Evolutionary conservation across 2,888 invertebrate species (phyloP).

Genomic region (Oscheius myriophilus): DNA sequence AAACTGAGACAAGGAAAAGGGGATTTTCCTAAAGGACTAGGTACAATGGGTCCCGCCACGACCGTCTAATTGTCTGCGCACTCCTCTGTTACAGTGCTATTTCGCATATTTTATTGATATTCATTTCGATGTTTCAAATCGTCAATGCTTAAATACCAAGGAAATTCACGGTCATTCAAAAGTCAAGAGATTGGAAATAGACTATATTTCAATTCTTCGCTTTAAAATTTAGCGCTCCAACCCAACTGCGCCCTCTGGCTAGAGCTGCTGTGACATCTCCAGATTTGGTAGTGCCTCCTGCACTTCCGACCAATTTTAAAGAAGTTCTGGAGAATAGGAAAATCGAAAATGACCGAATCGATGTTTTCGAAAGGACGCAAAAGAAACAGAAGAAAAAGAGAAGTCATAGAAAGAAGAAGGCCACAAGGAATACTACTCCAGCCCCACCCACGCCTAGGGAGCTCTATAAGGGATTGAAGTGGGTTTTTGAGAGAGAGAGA

Average conservation of each 20-base stretch:
- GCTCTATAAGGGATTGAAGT: conserved; percentile 19
- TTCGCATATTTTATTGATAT: too few relatives aligned
- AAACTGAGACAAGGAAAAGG: too few relatives aligned
- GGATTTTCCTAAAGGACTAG: too few relatives aligned
- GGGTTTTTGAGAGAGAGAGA: neutral
- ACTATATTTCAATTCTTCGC: too few relatives aligned
- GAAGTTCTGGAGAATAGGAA: neutral
- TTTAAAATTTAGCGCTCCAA: too few relatives aligned
- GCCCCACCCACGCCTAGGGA: conserved; percentile 3
- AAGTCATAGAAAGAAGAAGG: conserved; percentile 9
- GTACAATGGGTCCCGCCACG: too few relatives aligned
- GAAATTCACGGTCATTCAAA: too few relatives aligned
- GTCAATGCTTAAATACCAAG: too few relatives aligned
- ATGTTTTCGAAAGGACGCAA: conserved; percentile 3
- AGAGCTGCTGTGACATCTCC: neutral
- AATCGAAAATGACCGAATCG: conserved; percentile 2
- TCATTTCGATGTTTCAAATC: too few relatives aligned
- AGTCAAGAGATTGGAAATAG: too few relatives aligned
- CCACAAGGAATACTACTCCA: conserved; percentile 7
- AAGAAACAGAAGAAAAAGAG: conserved; percentile 9
- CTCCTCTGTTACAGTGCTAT: too few relatives aligned
- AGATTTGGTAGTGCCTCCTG: conserved; percentile 13
- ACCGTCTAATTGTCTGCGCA: too few relatives aligned
- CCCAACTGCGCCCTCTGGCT: conserved; percentile 9
- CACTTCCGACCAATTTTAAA: conserved; percentile 6